Evolutionary conservation across 2,888 invertebrate species (phyloP).

Genomic region (Rugalucina vietnamica): DNA sequence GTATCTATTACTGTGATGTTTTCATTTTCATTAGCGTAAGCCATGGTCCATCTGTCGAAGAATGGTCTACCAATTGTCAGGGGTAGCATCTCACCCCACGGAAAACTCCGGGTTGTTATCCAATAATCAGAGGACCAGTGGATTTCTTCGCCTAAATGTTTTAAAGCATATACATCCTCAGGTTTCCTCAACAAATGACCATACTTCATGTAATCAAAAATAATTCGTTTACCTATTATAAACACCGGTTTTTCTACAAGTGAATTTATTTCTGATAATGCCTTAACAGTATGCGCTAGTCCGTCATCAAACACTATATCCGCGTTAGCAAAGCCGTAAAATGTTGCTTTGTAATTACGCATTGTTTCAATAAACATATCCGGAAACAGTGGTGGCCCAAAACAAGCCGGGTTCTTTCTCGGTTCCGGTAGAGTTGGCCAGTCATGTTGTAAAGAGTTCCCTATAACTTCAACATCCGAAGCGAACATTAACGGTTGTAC

Average conservation of each 20-base stretch:
- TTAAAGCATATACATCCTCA: neutral
- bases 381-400: neutral
- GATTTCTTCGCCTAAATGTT: neutral
- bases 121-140: constrained; percentile 19
- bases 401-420: neutral
- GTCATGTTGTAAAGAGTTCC: neutral
- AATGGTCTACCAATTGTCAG: constrained; percentile 19
- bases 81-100: constrained; percentile 10
- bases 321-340: constrained; percentile 24
- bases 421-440: constrained; percentile 5
- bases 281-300: neutral
- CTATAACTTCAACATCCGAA: neutral
- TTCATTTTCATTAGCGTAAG: neutral
- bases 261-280: neutral
- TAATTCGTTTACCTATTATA: neutral
- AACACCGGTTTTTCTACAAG: neutral
- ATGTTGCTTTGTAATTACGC: constrained; percentile 10
- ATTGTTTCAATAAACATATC: constrained; percentile 13
- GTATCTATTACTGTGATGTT: constrained; percentile 11
- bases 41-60: constrained; percentile 17
- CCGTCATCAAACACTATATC: constrained; percentile 15
- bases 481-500: constrained; percentile 5
- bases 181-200: neutral
- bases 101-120: constrained; percentile 7
- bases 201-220: constrained; percentile 4